Evolutionary conservation across 2,888 invertebrate species (phyloP), one percentile per base, ranked within the genome.

Genomic region (Pollenia labialis): DNA sequence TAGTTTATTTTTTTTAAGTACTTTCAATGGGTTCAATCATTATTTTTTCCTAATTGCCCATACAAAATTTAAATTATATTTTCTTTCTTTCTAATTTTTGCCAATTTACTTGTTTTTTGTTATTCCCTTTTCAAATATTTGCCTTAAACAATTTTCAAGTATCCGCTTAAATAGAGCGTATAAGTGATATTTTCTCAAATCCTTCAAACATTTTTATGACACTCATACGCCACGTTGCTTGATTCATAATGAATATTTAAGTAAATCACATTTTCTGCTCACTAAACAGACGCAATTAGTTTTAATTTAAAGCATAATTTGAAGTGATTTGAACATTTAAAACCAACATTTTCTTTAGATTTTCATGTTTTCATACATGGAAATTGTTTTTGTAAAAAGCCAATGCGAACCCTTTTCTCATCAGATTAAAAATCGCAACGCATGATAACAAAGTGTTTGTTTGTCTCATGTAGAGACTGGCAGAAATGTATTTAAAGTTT

Each of bases 221-320:
- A 54, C 71, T 71, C 18, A 54, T 71, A 71, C 54, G 54, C 42
- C 46, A n/a, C 40, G 46, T 10, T 72, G 46, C 8, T n/a, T 44
- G 1, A 23, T 7, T 56, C 18, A 46, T 44, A 56, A 72, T 72
- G 56, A n/a, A 1, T 0, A 32, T 32, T 32, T 46, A 56, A 12
- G 18, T 4, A 69, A 52, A 12, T 69, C 12, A 42, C 14, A 54
- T 54, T 42, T 71, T 44, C 52, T 14, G 42, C 11, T 62, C 14
- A 4, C 16, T 6, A 10, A 11, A 32, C n/a, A 32, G n/a, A 2
- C 32, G 4, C 18, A 58, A 32, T n/a, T 56, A 48, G 23, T 58
- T 58, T 0, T 18, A 16, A 74, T 12, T 74, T 1, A 74, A 48
- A 50, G 32, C 14, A 12, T 18, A 48, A 40, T 60, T 16, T 60